Conservation (phyloP, 2,888 invertebrate genomes). For the Alentia gelatinosa region DNA sequence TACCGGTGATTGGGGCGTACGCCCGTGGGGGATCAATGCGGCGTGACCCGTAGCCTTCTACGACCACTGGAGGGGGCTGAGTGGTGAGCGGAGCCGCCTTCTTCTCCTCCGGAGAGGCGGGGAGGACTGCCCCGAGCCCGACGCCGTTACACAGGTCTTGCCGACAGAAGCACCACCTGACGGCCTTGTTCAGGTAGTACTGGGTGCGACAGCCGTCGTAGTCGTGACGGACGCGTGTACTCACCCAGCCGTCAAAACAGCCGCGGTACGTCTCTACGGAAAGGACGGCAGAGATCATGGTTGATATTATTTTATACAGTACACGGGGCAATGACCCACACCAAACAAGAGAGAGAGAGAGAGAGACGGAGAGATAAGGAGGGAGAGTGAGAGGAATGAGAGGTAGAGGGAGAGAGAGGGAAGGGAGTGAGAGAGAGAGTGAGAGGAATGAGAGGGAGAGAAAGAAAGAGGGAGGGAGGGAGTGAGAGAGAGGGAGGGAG, state of each 20-base stretch:
- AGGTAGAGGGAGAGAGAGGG: no score
- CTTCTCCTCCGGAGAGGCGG: neutral
- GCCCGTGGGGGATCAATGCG: neutral
- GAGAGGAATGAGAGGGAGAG: no score
- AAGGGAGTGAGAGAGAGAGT: no score
- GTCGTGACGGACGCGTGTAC: constrained; percentile 62
- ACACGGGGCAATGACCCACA: no score
- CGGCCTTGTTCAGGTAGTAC: constrained; percentile 54
- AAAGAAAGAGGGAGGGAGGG: no score
- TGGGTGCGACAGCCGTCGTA: constrained; percentile 65
- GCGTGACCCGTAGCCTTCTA: neutral
- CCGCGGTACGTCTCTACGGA: constrained; percentile 69
- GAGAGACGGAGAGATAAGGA: no score
- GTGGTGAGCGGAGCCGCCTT: neutral
- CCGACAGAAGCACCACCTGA: constrained; percentile 60
- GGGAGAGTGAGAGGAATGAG: no score
- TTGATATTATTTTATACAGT: no score
- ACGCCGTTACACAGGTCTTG: constrained; percentile 46
- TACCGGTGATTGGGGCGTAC: no score
- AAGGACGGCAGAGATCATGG: no score
- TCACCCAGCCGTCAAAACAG: constrained; percentile 69
- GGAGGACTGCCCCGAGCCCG: neutral
- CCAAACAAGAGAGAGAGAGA: no score
- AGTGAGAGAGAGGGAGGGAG: no score
- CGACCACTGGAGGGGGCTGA: neutral